These are phyloP conservation scores for Drosophila oshimai DNA, from an alignment of 1,140 invertebrate species.

Conservation along the genomic window DNA sequence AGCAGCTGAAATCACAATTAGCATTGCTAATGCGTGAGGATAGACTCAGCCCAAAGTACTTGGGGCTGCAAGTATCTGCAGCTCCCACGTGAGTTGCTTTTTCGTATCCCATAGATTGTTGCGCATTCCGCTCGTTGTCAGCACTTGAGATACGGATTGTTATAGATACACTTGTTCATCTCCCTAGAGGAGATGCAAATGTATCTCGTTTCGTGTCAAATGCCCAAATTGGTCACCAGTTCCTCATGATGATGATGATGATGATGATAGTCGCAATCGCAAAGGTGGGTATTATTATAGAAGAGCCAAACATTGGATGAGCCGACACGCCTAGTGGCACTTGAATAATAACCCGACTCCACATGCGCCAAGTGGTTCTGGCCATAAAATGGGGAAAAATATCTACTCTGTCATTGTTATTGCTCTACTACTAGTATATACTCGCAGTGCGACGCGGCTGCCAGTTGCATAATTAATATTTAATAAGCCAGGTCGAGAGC, in stretches of 20 bases:
- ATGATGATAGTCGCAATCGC: conserved; percentile 12
- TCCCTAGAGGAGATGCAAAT: conserved; percentile 33
- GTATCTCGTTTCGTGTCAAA: conserved; percentile 47
- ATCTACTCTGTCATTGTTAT: conserved; percentile 37
- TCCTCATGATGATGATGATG: not conserved
- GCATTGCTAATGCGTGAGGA: conserved; percentile 67
- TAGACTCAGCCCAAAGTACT: conserved; percentile 36
- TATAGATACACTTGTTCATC: conserved; percentile 19
- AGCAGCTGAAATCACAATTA: conserved; percentile 59
- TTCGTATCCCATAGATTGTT: conserved; percentile 8
- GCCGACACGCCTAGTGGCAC: conserved; percentile 71
- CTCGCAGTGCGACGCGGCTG: conserved; percentile 11
- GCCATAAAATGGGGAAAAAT: conserved; percentile 48
- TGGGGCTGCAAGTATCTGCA: conserved; percentile 24
- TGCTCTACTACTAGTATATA: too few species aligned
- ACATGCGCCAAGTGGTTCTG: conserved; percentile 51
- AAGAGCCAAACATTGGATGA: conserved; percentile 24
- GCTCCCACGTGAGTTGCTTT: conserved; percentile 51
- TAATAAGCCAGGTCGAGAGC: conserved; percentile 59
- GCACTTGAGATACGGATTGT: conserved; percentile 22
- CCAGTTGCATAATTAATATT: conserved; percentile 73
- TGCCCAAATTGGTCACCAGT: conserved; percentile 39
- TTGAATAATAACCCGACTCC: conserved; percentile 21
- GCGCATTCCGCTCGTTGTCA: conserved; percentile 10
- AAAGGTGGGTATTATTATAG: conserved; percentile 5